Evolutionary conservation across 2,113 vertebrate genomes (phyloP).

Genomic region (Sapayoa aenigma): DNA sequence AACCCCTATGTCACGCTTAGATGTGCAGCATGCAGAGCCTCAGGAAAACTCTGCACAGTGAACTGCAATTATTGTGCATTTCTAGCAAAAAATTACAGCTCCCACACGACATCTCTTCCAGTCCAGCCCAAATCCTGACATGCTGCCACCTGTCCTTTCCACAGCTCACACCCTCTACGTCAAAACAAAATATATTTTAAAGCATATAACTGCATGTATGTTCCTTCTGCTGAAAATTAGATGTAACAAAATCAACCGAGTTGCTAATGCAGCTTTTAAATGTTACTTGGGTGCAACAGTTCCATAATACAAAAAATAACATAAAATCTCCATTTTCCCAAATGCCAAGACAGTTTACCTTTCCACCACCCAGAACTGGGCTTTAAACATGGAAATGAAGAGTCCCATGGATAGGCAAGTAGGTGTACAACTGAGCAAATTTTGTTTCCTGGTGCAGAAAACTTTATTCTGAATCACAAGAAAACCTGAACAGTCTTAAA

Average conservation of each 20-base stretch:
- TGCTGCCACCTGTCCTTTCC: background rate
- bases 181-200: background rate
- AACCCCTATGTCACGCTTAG: background rate
- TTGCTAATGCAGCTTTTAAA: background rate
- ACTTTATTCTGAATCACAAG: background rate
- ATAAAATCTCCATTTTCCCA: background rate
- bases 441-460: background rate
- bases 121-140: background rate
- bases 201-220: rapidly evolving
- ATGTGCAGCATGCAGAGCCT: background rate
- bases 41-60: background rate
- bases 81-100: background rate
- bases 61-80: background rate
- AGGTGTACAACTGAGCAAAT: background rate
- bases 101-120: background rate
- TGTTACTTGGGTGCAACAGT: background rate
- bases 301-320: background rate
- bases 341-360: background rate
- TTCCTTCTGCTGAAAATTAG: background rate
- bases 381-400: background rate
- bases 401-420: background rate
- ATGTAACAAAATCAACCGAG: background rate
- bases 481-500: conserved; percentile 1
- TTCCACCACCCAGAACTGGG: background rate
- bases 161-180: background rate